Percentiles rank a stretch among this genome's conserved stretches.
These are phyloP conservation scores for Syngnathus acus DNA, from an alignment of 2,797 vertebrate species.

Conservation along the genomic window DNA sequence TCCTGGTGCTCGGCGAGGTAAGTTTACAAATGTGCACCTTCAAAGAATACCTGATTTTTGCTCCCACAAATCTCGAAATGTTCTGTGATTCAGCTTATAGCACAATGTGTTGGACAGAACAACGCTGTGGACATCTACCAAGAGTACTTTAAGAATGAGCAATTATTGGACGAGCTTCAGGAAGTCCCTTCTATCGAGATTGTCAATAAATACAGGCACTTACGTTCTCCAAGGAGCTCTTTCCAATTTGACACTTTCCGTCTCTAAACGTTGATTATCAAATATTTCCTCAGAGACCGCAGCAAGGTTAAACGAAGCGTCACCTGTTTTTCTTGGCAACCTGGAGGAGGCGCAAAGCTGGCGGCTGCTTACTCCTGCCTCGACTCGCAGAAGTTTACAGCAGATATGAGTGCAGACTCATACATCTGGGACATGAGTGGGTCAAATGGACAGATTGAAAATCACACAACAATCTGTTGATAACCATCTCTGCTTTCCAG, in stretches of 20 bases:
- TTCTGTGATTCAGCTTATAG: slow-evolving; percentile 72
- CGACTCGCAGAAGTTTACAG: slow-evolving; percentile 74
- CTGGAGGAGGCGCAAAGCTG: slow-evolving; percentile 74
- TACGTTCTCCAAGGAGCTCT: not conserved
- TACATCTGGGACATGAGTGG: slow-evolving; percentile 92
- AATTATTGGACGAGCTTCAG: slow-evolving; percentile 58
- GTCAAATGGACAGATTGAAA: not conserved
- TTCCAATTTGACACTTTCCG: not conserved
- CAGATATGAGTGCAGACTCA: slow-evolving; percentile 76
- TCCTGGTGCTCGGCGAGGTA: slow-evolving; percentile 76
- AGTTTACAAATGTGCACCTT: slow-evolving; percentile 37
- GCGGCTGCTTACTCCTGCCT: slow-evolving; percentile 84
- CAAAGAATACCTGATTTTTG: not conserved
- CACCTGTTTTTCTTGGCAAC: slow-evolving; percentile 85
- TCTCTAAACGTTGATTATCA: not conserved
- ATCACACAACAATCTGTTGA: not conserved
- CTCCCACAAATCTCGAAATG: not conserved
- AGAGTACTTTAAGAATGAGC: slow-evolving; percentile 77
- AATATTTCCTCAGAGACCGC: slow-evolving; percentile 70
- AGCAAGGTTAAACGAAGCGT: slow-evolving; percentile 75
- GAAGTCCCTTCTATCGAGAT: slow-evolving; percentile 81
- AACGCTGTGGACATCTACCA: slow-evolving; percentile 84
- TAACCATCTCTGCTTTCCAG: slow-evolving; percentile 47
- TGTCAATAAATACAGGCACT: slow-evolving; percentile 81
- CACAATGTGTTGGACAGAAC: slow-evolving; percentile 86